Percentiles rank a stretch among this genome's conserved stretches.
phyloP scores from a whole-genome alignment of 2,113 vertebrate species.

The Syngnathus floridae region DNA sequence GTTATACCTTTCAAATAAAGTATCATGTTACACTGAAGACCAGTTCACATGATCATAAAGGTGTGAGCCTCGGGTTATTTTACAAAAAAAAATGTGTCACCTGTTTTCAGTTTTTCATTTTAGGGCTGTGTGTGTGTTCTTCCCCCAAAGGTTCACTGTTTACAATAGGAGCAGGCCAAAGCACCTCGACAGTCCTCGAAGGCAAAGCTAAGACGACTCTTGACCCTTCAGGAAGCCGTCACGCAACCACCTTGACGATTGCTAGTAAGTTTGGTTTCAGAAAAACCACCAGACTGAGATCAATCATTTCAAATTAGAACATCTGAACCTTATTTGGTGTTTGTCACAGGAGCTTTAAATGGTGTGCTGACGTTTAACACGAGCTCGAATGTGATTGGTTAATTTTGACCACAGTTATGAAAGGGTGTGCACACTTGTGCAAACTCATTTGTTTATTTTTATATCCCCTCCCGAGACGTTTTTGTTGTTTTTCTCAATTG shows the following conservation, averaged over 20 bases:
- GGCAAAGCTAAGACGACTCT: conserved; percentile 28
- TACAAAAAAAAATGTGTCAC: conserved; percentile 12
- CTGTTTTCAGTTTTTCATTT: conserved; percentile 4
- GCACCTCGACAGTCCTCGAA: conserved; percentile 43
- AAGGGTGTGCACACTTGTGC: background rate
- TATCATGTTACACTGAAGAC: conserved; percentile 24
- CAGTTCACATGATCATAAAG: conserved; percentile 16
- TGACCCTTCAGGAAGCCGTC: conserved; percentile 21
- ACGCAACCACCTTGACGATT: conserved; percentile 16
- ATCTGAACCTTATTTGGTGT: background rate
- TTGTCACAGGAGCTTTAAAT: background rate
- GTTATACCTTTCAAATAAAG: conserved; percentile 30
- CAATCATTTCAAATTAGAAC: background rate
- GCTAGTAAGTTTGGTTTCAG: conserved; percentile 50
- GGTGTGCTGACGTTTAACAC: background rate
- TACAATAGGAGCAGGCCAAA: conserved; percentile 59
- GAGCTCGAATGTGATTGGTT: background rate
- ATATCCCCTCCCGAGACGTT: too few relatives aligned
- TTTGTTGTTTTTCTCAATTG: background rate
- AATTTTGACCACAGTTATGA: background rate
- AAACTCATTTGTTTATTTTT: background rate
- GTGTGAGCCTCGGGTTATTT: conserved; percentile 17
- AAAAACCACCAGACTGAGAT: background rate
- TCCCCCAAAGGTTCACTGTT: conserved; percentile 61
- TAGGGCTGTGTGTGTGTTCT: conserved; percentile 1